Evolutionary conservation across 2,797 vertebrate genomes (phyloP).

Genomic region (Megaceryle alcyon): DNA sequence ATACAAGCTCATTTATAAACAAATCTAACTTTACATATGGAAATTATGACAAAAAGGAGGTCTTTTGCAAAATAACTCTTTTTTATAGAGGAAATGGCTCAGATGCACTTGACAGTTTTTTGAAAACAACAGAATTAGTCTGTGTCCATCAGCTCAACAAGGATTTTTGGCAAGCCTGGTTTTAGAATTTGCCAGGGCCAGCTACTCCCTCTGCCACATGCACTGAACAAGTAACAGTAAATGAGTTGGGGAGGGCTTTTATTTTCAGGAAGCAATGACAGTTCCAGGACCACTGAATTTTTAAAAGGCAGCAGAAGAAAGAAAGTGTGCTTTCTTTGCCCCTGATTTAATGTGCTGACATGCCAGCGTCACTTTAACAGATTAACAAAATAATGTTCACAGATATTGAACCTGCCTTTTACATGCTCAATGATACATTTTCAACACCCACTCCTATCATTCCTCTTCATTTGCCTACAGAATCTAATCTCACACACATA

Average conservation of each 20-base stretch:
- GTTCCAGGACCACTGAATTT: constrained; percentile 47
- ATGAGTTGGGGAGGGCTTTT: neutral
- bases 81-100: constrained; percentile 35
- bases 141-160: constrained; percentile 24
- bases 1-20: neutral
- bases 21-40: constrained; percentile 19
- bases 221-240: neutral
- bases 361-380: neutral
- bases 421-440: neutral
- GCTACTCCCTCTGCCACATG: constrained; percentile 4
- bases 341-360: accelerated
- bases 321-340: neutral
- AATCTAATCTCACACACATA: neutral
- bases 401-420: constrained; percentile 22
- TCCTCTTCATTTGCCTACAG: neutral
- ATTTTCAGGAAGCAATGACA: constrained; percentile 22
- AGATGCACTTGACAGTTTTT: constrained; percentile 16
- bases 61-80: constrained; percentile 17
- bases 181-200: neutral
- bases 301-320: neutral
- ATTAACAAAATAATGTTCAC: neutral
- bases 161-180: constrained; percentile 23
- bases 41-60: constrained; percentile 18
- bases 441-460: neutral
- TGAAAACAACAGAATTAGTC: constrained; percentile 37